Evolutionary conservation across 1,140 invertebrate genomes (phyloP).

Genomic region (Adoxophyes honmai): DNA sequence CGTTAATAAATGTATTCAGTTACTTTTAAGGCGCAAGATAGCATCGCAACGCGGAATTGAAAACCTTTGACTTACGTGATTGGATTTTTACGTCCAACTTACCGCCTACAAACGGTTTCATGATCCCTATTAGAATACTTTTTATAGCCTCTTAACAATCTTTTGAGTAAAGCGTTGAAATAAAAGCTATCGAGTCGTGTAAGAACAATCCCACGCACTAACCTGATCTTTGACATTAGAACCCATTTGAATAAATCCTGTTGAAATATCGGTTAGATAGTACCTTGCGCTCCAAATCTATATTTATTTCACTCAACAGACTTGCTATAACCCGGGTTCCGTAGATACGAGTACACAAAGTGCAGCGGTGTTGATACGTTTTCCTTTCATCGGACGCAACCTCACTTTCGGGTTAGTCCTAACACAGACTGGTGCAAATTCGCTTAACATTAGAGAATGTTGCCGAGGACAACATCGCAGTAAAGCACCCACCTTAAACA

Average conservation of each 20-base stretch:
- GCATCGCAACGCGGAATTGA: constrained; percentile 26
- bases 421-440: too few relatives aligned
- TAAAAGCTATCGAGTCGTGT: not conserved
- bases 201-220: not conserved
- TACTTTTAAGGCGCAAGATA: constrained; percentile 26
- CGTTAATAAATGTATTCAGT: constrained; percentile 23
- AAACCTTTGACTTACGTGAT: constrained; percentile 31
- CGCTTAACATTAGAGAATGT: too few relatives aligned
- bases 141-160: not conserved
- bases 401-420: too few relatives aligned
- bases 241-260: not conserved
- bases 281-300: too few relatives aligned
- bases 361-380: too few relatives aligned
- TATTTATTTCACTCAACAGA: too few relatives aligned
- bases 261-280: too few relatives aligned
- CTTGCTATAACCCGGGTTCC: too few relatives aligned
- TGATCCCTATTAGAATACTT: constrained; percentile 11
- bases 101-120: constrained; percentile 1
- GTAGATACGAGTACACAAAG: too few relatives aligned
- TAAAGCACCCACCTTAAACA: too few relatives aligned
- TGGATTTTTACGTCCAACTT: constrained; percentile 28
- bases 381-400: too few relatives aligned
- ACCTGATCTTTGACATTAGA: constrained; percentile 1
- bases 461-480: too few relatives aligned
- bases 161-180: not conserved